Base-by-base conservation (phyloP, 2,113 vertebrate genomes). In the Nothoprocta pentlandii region DNA sequence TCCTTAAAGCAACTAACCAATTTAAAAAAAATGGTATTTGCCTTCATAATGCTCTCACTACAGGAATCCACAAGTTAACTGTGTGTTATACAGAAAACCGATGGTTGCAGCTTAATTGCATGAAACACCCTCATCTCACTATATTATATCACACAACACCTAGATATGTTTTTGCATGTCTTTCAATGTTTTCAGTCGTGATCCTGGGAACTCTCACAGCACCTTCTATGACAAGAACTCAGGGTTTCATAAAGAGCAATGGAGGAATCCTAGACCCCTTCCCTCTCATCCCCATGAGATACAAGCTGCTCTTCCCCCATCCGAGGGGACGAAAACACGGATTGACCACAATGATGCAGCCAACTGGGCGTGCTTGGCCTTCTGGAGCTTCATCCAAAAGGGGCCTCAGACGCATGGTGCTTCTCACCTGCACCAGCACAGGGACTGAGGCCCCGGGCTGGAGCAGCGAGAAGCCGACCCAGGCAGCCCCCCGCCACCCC, bases 31-130 rank as follows among this genome's bases (percentile, higher is more conserved):
- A 25, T 61, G 22, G 19, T 66, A 76, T 80, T 94, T 95, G n/a
- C 80, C 80, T 88, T 93, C 74, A 81, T 86, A 95, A 92, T 75
- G 47, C 17, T 68, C 82, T 44, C 76, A 91, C 51, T 68, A 12
- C 25, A 14, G 51, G 61, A 32, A 67, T 79, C 44, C 16, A 39
- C 58, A 77, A 62, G 62, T 92, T 95, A 94, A 94, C 92, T 86
- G 73, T 16, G 6, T 75, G 20, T 44, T 85, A 83, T 4, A 62
- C 62, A 53, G 78, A 90, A 59, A 86, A 71, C 16, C 59, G 64
- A 26, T 47, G 58, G 47, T 56, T 93, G 20, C 51, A 70, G 67
- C 84, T 92, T 78, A 59, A 79, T 88, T 89, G 69, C 59, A 68
- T 39, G 4, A 71, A 80, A 74, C 21, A 10, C 26, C 22, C 17